Evolutionary conservation across 53 echinoderm and acorn worm genomes (phyloP), one percentile per base, ranked within the genome.

Genomic region (Pentamera pediparva): DNA sequence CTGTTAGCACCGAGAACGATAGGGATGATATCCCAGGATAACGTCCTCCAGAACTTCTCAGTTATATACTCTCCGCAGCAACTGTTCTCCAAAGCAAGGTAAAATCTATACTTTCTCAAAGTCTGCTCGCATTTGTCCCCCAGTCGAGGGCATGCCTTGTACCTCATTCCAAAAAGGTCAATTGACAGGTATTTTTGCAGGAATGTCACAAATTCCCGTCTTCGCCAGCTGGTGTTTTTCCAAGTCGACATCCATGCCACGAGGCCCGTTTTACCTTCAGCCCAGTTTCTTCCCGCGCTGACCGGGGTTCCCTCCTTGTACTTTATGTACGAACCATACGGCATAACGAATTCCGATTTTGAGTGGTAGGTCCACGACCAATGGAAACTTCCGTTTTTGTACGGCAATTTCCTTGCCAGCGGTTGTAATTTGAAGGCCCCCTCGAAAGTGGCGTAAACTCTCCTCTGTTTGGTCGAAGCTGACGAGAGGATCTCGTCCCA

Each of bases 161-260:
- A 67, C 11, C 22, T 47, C 11, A 18, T 6, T 2, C 67, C 67
- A 26, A 26, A 67, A 6, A 41, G 38, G 28, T 67, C 45, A 21
- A 45, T 43, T 2, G 13, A 4, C 7, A 67, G 12, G 45, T 40
- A 43, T n/a, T 24, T 24, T 22, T 39, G 24, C 12, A 67, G 39
- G 22, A 29, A 4, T 28, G 24, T 41, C 0, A 67, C 67, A 43
- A 67, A 67, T 3, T 41, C 24, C 21, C 13, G 30, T 41, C 67
- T 25, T 21, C 27, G 20, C 67, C 67, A 40, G 27, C 67, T 67
- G 2, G 67, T 67, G 2, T 8, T 9, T 8, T 21, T n/a, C 67
- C 67, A 67, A 9, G 67, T 43, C 1, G 67, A 67, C 67, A 67
- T 67, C 47, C 45, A 67, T 1, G 67, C 67, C 40, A 26, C 37